phyloP scores from a whole-genome alignment of 2,113 vertebrate genomes.

The Notiomystis cincta region DNA sequence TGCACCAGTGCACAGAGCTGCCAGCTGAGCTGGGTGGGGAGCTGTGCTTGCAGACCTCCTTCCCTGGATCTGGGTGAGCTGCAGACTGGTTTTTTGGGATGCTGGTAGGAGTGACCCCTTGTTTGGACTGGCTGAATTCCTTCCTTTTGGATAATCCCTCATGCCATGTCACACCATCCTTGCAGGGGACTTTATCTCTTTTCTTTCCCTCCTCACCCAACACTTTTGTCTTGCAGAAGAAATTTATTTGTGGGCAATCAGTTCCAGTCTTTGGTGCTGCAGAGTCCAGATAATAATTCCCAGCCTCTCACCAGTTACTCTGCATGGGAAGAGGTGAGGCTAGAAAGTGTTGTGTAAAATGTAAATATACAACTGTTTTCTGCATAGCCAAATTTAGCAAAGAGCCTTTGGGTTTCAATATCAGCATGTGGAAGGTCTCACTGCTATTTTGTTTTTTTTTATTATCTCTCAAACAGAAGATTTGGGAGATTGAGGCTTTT shows the following conservation, averaged over 20 bases:
- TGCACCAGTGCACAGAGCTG: background rate
- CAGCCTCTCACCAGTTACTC: background rate
- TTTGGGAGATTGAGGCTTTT: background rate
- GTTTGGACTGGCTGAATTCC: background rate
- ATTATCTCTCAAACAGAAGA: background rate
- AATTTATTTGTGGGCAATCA: background rate
- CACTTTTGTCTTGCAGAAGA: background rate
- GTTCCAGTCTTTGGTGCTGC: background rate
- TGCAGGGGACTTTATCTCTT: background rate
- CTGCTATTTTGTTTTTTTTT: background rate
- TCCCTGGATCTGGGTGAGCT: conserved; percentile 13
- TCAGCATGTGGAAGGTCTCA: background rate
- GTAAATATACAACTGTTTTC: background rate
- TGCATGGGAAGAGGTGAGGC: background rate
- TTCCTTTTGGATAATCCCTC: background rate
- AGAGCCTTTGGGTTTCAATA: background rate
- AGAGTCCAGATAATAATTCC: background rate
- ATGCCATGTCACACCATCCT: background rate
- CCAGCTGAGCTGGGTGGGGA: background rate
- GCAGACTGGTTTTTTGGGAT: background rate
- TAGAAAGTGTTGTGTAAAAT: background rate
- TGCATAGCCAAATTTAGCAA: background rate
- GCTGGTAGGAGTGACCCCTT: background rate
- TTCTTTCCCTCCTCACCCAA: background rate
- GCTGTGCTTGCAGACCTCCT: background rate